These are phyloP conservation scores for Ptilorrhoa leucosticta DNA, from an alignment of 2,113 vertebrate species.

Conservation along the genomic window DNA sequence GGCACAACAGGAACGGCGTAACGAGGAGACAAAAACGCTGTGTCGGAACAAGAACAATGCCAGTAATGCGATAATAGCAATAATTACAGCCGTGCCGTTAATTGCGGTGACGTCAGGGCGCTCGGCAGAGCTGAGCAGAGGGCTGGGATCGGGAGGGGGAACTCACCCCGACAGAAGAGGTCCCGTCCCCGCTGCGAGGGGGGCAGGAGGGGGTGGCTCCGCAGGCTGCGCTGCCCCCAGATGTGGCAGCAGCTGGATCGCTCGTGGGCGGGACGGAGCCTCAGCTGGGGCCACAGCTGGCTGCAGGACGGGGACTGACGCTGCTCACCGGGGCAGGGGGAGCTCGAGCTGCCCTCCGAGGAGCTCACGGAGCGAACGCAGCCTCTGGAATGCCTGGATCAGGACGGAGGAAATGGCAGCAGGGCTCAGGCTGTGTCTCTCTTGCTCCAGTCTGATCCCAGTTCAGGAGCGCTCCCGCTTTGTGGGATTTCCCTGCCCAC, in stretches of 20 bases:
- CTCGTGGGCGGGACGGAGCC: background rate
- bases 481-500: background rate
- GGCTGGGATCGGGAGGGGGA: background rate
- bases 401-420: no score
- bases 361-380: no score
- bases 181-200: background rate
- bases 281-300: background rate
- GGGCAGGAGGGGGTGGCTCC: background rate
- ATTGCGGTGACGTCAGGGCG: background rate
- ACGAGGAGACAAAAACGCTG: background rate
- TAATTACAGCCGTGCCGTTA: background rate
- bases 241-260: background rate
- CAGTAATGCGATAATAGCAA: background rate
- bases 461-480: no score
- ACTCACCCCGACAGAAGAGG: rapidly evolving
- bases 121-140: background rate
- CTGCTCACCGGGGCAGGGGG: background rate
- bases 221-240: background rate
- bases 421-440: no score
- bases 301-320: background rate
- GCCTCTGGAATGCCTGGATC: no score
- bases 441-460: no score
- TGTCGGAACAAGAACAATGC: background rate
- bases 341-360: no score
- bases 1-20: background rate